These are phyloP conservation scores for Drosophila rufa DNA, from an alignment of 1,140 invertebrate species.

Conservation along the genomic window DNA sequence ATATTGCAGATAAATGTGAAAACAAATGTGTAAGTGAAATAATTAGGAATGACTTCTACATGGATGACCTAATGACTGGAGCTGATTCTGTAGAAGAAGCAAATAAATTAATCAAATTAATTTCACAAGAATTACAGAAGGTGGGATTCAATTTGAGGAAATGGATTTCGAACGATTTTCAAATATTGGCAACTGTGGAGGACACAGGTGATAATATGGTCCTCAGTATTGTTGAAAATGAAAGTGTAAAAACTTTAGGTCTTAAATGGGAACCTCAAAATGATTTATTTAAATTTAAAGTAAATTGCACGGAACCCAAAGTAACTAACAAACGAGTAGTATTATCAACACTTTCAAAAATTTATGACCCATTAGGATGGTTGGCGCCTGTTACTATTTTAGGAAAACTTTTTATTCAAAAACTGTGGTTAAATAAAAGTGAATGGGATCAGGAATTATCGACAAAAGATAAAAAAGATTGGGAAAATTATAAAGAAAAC, in stretches of 20 bases:
- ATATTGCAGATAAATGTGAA: too few relatives aligned
- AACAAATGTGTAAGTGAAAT: too few relatives aligned
- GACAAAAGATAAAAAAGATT: neutral
- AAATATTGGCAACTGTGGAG: neutral
- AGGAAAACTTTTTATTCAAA: conserved; percentile 3
- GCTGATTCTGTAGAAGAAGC: too few relatives aligned
- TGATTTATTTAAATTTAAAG: neutral
- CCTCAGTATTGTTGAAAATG: neutral
- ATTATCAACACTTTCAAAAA: conserved; percentile 3
- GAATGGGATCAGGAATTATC: neutral
- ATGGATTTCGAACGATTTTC: neutral
- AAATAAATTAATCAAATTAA: neutral
- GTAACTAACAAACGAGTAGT: neutral
- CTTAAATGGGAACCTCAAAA: neutral
- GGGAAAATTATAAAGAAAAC: too few relatives aligned
- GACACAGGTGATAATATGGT: neutral
- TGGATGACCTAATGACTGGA: too few relatives aligned
- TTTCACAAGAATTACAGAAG: neutral
- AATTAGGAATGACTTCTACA: too few relatives aligned
- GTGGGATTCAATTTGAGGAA: neutral
- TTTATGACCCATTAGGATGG: neutral
- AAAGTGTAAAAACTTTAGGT: neutral
- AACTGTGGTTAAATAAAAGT: conserved; percentile 9
- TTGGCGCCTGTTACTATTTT: neutral
- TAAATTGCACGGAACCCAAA: neutral